These are phyloP conservation scores for Phenganax subtilis DNA, from an alignment of 92 coral and sea anemone genomes.

Conservation along the genomic window DNA sequence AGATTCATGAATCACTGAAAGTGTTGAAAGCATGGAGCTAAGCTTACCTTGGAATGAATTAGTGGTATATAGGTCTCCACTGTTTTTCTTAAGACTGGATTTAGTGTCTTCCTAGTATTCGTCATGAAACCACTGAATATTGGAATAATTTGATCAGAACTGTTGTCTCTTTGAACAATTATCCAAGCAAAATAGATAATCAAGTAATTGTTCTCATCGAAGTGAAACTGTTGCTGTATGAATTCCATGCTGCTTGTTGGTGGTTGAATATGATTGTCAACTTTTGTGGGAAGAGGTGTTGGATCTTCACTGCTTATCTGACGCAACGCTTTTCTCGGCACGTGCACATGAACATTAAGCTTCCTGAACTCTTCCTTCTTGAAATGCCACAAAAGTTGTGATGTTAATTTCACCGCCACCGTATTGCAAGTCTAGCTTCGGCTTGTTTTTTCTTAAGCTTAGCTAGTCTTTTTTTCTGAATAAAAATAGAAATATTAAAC, in stretches of 20 bases:
- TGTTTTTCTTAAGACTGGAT: slow-evolving; percentile 1
- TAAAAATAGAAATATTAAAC: no score
- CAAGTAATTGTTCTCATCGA: not conserved
- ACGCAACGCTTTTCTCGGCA: slow-evolving; percentile 9
- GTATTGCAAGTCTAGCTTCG: not conserved
- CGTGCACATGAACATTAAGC: not conserved
- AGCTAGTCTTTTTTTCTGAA: no score
- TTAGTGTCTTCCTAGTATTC: not conserved
- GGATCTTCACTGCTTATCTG: slow-evolving; percentile 5
- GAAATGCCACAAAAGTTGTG: not conserved
- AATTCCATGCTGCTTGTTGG: slow-evolving; percentile 20
- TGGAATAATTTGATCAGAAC: slow-evolving; percentile 5
- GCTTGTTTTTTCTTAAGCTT: no score
- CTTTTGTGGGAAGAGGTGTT: not conserved
- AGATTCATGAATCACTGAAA: not conserved
- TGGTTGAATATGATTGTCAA: slow-evolving; percentile 8
- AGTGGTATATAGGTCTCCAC: slow-evolving; percentile 6
- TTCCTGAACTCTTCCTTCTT: not conserved
- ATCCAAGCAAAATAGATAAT: slow-evolving; percentile 7
- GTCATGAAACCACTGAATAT: slow-evolving; percentile 10
- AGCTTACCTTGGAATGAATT: slow-evolving; percentile 15
- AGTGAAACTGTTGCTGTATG: not conserved
- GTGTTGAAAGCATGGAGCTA: not conserved
- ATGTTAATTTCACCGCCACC: slow-evolving; percentile 7
- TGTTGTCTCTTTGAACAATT: not conserved